Evolutionary conservation across 2,888 invertebrate species (phyloP).

Genomic region (Rhagium mordax): DNA sequence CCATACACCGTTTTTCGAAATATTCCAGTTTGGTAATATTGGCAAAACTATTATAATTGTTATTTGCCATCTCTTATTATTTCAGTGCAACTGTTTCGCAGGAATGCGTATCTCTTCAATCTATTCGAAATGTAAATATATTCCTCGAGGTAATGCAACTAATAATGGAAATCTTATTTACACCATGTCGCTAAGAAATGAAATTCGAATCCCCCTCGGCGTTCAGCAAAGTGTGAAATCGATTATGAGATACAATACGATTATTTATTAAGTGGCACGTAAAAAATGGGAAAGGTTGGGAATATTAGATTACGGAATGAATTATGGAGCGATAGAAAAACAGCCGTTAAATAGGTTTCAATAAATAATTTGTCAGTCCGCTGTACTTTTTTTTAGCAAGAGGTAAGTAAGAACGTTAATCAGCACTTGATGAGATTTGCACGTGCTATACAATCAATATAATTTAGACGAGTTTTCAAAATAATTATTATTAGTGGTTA

Average conservation of each 20-base stretch:
- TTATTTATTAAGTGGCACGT: not conserved
- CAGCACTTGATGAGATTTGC: too few species aligned
- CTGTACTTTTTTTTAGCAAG: not conserved
- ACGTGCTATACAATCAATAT: too few species aligned
- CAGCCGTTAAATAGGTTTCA: not conserved
- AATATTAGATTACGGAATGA: not conserved
- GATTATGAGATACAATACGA: slow-evolving; percentile 14
- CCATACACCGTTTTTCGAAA: too few species aligned
- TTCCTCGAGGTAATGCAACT: not conserved
- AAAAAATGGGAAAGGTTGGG: not conserved
- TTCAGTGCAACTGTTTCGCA: not conserved
- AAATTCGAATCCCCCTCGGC: not conserved
- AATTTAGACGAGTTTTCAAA: too few species aligned
- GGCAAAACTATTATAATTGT: too few species aligned
- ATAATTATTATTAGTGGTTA: too few species aligned
- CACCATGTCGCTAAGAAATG: not conserved
- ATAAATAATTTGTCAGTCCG: not conserved
- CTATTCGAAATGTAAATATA: not conserved
- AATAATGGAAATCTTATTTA: not conserved
- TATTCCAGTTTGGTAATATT: too few species aligned
- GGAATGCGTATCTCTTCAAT: not conserved
- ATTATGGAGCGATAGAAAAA: not conserved
- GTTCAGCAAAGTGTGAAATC: slow-evolving; percentile 15
- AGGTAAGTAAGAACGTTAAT: not conserved
- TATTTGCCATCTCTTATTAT: too few species aligned